Conservation (phyloP, 1,140 invertebrate genomes). For the Lepidostoma basale region DNA sequence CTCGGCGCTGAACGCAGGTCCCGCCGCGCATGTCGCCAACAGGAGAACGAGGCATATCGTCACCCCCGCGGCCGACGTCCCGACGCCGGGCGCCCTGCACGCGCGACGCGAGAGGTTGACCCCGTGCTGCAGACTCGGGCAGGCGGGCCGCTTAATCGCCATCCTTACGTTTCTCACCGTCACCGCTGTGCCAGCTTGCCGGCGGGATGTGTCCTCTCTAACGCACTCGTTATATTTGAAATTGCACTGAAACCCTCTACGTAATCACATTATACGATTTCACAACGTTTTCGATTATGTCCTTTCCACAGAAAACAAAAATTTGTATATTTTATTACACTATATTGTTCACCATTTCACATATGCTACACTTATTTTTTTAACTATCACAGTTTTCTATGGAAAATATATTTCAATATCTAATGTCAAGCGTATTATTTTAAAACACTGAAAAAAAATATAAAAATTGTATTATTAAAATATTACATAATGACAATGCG, state of each 20-base stretch:
- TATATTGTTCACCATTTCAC: too few species aligned
- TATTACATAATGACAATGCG: too few species aligned
- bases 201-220: neutral
- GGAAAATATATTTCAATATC: constrained; percentile 6
- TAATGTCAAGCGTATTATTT: too few species aligned
- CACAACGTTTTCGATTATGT: too few species aligned
- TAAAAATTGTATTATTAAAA: too few species aligned
- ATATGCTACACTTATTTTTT: too few species aligned
- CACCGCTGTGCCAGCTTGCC: constrained; percentile 48
- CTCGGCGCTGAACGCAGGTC: constrained; percentile 45
- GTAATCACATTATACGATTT: too few species aligned
- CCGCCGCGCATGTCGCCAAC: constrained; percentile 18
- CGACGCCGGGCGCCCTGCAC: constrained; percentile 53
- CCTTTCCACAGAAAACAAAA: too few species aligned
- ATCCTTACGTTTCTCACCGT: constrained; percentile 49
- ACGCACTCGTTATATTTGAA: too few species aligned
- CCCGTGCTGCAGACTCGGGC: constrained; percentile 59
- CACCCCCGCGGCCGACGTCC: constrained; percentile 45
- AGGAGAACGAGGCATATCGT: constrained; percentile 46
- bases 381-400: constrained; percentile 18
- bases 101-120: constrained; percentile 64
- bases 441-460: too few species aligned
- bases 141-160: constrained; percentile 49
- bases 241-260: too few species aligned
- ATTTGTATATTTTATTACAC: too few species aligned